Conservation (phyloP, 53 echinoderm and acorn worm genomes). For the Crossaster papposus region DNA sequence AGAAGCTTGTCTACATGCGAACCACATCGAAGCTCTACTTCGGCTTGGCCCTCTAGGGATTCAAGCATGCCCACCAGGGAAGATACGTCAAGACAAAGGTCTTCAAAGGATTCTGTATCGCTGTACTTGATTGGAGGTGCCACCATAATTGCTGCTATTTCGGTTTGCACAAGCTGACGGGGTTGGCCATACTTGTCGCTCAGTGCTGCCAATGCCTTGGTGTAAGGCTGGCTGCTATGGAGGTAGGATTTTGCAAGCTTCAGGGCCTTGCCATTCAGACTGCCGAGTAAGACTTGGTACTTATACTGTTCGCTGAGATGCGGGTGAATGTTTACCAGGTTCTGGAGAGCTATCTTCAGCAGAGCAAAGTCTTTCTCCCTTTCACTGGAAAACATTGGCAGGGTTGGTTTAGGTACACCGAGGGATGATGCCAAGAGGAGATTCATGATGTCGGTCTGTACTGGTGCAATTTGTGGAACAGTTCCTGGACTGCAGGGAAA, state of each 20-base stretch:
- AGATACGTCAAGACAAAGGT: slow-evolving; percentile 17
- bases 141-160: slow-evolving; percentile 8
- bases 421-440: slow-evolving; percentile 26
- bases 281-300: slow-evolving; percentile 23
- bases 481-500: too few species aligned
- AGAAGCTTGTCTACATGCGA: slow-evolving; percentile 41
- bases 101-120: slow-evolving; percentile 7
- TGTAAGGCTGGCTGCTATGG: slow-evolving; percentile 25
- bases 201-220: slow-evolving; percentile 15
- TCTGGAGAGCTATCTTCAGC: slow-evolving; percentile 28
- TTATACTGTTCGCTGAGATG: slow-evolving; percentile 24
- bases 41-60: slow-evolving; percentile 35
- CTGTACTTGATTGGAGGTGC: too few species aligned
- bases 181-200: slow-evolving; percentile 33
- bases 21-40: slow-evolving; percentile 43
- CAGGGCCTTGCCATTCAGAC: slow-evolving; percentile 9
- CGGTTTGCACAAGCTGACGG: slow-evolving; percentile 12
- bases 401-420: slow-evolving; percentile 16
- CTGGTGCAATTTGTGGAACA: too few species aligned
- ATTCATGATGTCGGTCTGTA: too few species aligned
- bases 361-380: slow-evolving; percentile 17
- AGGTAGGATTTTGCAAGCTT: slow-evolving; percentile 30
- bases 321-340: slow-evolving; percentile 18
- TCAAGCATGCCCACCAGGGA: slow-evolving; percentile 42
- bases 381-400: slow-evolving; percentile 7